These are phyloP conservation scores for Corythaeola cristata DNA, from an alignment of 2,113 vertebrate genomes.

Conservation along the genomic window DNA sequence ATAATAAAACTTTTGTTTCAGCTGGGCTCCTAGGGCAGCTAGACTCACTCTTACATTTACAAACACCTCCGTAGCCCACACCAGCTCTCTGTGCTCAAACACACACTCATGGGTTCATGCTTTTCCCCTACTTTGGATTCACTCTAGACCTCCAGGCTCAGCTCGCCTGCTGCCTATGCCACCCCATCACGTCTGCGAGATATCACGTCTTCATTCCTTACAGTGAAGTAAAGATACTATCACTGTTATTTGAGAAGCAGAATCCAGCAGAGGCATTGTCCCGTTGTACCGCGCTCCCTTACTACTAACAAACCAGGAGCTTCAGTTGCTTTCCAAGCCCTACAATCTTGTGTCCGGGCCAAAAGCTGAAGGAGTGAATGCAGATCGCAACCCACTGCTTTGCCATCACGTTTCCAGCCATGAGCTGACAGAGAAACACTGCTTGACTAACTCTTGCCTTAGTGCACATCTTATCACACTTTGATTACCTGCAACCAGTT, in stretches of 20 bases:
- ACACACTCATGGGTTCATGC: neutral
- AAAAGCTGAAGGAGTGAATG: neutral
- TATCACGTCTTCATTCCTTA: too few species aligned
- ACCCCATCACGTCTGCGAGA: neutral
- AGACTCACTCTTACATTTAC: neutral
- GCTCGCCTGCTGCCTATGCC: neutral
- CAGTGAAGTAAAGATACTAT: neutral
- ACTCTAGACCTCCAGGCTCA: neutral
- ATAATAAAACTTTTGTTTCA: neutral
- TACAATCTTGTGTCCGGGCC: neutral
- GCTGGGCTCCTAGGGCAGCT: neutral
- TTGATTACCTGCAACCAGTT: constrained; percentile 47
- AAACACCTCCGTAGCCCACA: neutral
- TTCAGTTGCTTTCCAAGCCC: neutral
- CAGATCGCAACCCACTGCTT: neutral
- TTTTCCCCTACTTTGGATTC: neutral
- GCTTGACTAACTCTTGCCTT: constrained; percentile 28
- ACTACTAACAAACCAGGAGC: neutral
- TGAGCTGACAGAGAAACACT: constrained; percentile 34
- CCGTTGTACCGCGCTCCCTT: neutral
- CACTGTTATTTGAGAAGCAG: neutral
- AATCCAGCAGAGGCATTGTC: neutral
- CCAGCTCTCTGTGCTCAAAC: neutral
- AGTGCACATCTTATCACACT: constrained; percentile 17
- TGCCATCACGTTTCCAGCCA: neutral